Base-by-base conservation (phyloP, 2,888 invertebrate genomes). In the Lymantria monacha region DNA sequence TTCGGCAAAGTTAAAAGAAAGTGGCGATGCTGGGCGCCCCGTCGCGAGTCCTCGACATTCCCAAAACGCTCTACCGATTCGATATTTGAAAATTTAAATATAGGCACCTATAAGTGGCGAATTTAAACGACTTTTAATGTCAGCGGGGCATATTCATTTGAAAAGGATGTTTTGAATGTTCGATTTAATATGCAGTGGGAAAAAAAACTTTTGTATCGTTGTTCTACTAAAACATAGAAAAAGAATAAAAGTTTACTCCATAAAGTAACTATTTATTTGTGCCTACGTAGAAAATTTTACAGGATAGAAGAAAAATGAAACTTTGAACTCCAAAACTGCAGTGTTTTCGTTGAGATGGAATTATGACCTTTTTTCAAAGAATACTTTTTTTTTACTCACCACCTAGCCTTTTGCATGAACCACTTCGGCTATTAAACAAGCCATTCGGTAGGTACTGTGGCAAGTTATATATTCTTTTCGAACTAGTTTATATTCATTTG, bases 1-100 rank as follows among this genome's bases (percentile, higher is more conserved):
- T 76, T 82, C 86, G 87, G 85, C 79, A 64, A 75, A 79, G 77
- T 82, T 83, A 61, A 88, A 88, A 86, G 86, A 81, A 81, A 81
- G 81, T 80, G 79, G 72, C 79, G 76, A 71, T 69, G 70, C 69
- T 67, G 70, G 76, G 70, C 86, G 70, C 83, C 86, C 85, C 83
- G 85, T 57, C 58, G 86, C 55, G 85, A 73, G 79, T 79, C 79
- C 79, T 76, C 76, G 65, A 69, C 76, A 70, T 76, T 76, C 73
- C 75, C 75, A 71, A 77, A 78, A 75, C 70, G 72, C 75, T 66
- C 69, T 68, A 68, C 66, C 58, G 69, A 69, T 74, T 70, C 62
- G 61, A 68, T 72, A 74, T 70, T 71, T 71, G 67, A 63, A 69
- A 70, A 68, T 70, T 66, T 68, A 67, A 67, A 70, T 66, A 63